A percentile compares a stretch with the other conserved stretches of the same genome.
Conservation (phyloP, 2,113 vertebrate species). For the Oreochromis tanganicae region DNA sequence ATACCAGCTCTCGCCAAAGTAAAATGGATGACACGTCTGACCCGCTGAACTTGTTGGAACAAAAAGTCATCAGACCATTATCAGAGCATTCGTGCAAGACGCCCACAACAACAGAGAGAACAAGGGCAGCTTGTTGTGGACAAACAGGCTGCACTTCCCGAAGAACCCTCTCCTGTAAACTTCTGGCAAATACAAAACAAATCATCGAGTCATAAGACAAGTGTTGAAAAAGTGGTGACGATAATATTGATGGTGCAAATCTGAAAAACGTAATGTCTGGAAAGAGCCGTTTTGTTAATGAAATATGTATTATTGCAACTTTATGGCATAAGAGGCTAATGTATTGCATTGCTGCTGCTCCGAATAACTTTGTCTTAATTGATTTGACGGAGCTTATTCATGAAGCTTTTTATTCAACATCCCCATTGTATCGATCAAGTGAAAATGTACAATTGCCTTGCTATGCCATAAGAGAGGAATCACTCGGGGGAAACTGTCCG, state of each 20-base stretch:
- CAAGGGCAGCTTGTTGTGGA: constrained; percentile 7
- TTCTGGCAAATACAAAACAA: not conserved
- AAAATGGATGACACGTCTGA: constrained; percentile 54
- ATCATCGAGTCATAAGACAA: not conserved
- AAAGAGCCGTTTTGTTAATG: not conserved
- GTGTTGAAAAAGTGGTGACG: not conserved
- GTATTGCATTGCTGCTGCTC: not conserved
- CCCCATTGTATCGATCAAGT: constrained; percentile 46
- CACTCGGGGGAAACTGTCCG: constrained; percentile 43
- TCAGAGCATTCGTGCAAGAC: constrained; percentile 25
- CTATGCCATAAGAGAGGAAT: constrained; percentile 27
- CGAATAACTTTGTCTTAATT: constrained; percentile 33
- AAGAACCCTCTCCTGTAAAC: not conserved
- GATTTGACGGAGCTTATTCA: constrained; percentile 31
- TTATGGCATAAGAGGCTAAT: not conserved
- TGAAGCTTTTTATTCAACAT: constrained; percentile 45
- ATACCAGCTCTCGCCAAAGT: constrained; percentile 38
- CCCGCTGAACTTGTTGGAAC: constrained; percentile 56
- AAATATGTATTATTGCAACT: not conserved
- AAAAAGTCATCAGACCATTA: constrained; percentile 56
- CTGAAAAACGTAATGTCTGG: not conserved
- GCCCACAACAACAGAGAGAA: not conserved
- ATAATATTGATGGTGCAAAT: not conserved
- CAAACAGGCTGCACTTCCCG: not conserved
- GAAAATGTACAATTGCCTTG: constrained; percentile 39